Base-by-base conservation (phyloP, 2,888 invertebrate species). In the Drosophila multiciliata region DNA sequence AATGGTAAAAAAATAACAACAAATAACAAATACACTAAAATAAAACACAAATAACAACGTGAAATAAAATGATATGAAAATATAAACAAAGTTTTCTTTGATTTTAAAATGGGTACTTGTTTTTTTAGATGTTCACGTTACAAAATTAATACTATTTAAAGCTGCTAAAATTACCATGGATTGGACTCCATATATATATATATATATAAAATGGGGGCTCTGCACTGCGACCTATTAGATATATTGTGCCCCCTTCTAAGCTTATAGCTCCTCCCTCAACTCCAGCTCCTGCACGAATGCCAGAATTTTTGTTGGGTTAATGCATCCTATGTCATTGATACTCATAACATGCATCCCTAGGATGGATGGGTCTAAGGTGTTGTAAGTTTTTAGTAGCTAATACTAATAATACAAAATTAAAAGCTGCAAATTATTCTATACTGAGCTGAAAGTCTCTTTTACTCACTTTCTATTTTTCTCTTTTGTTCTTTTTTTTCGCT, bases 1-100 rank as follows among this genome's bases (percentile, higher is more conserved):
- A 83, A 83, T 81, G 81, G 83, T 86, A 83, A 79, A 73, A 26
- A 67, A 72, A 38, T 26, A 73, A 69, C 73, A 80, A 76, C 75
- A 75, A 64, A 69, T 64, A 60, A 73, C 57, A 54, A 71, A 66
- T 48, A 42, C 45, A 74, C 68, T 23, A 57, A 59, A 73, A 42
- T 61, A 67, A 40, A 73, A 67, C 57, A 48, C 38, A 59, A 73
- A 65, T 36, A 73, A 42, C 65, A 42, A 67, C 55, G 70, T 76
- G 67, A 81, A 83, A 83, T 83, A 83, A 83, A 86, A 74, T 57
- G 57, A 65, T 69, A 67, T 35, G 50, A 68, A 80, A 74, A 65
- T 75, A 63, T 61, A 52, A 33, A 17, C 32, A 48, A 63, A 73
- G 26, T 33, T 23, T 12, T 32, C 57, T 32, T 57, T 42, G 2